Conservation (phyloP, 2,797 vertebrate species). For the Choloepus didactylus region DNA sequence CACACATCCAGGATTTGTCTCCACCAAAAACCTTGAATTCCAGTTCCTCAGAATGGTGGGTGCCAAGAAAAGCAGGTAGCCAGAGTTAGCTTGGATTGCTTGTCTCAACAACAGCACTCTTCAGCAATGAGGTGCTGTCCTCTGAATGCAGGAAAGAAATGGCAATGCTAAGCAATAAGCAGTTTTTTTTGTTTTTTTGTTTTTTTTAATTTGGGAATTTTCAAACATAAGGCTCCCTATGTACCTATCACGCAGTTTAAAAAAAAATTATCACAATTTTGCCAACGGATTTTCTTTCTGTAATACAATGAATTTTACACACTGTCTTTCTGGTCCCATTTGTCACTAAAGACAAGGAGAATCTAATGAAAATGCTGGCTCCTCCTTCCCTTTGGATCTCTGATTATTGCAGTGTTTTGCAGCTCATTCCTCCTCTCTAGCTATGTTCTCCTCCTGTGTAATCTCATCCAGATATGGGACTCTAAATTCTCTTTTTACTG, state of each 20-base stretch:
- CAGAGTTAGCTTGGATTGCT: background rate
- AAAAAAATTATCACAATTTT: background rate
- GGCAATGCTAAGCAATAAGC: background rate
- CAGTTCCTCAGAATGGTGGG: background rate
- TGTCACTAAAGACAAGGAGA: background rate
- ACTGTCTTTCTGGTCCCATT: background rate
- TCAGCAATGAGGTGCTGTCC: background rate
- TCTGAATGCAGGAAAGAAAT: background rate
- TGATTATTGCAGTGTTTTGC: background rate
- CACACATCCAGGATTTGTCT: background rate
- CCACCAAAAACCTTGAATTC: background rate
- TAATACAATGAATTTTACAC: background rate
- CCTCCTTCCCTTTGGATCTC: background rate
- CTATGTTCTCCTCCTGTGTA: background rate
- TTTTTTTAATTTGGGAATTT: conserved; percentile 22
- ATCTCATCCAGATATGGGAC: background rate
- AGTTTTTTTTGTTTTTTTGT: too few relatives aligned
- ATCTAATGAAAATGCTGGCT: background rate
- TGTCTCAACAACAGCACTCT: background rate
- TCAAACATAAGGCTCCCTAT: background rate
- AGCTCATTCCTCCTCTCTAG: background rate
- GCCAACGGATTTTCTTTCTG: background rate
- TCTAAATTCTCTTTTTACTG: background rate
- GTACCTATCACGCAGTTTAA: background rate
- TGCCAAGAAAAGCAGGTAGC: conserved; percentile 13